Conservation (phyloP, 1,140 invertebrate species). For the Gonioctena quinquepunctata region DNA sequence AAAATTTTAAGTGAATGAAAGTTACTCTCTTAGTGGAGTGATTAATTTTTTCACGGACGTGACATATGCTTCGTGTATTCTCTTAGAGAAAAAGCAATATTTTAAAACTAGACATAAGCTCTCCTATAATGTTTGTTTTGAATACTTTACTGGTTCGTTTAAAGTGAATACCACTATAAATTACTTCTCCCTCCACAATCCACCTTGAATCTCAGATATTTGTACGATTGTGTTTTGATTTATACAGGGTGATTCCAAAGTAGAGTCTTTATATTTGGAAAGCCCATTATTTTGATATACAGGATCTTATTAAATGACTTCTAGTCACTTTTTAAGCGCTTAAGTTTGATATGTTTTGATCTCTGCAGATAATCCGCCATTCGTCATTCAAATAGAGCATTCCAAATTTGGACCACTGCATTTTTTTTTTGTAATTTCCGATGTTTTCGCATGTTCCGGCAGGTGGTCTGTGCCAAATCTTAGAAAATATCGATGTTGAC, state of each 20-base stretch:
- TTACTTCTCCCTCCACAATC: not conserved
- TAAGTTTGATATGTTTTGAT: constrained; percentile 18
- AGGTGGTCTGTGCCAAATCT: constrained; percentile 20
- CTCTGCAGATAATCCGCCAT: not conserved
- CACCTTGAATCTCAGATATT: not conserved
- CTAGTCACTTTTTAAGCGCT: constrained; percentile 18
- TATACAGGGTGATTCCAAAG: not conserved
- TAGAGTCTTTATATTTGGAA: not conserved
- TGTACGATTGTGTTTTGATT: not conserved
- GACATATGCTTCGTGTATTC: constrained; percentile 20
- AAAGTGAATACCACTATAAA: not conserved
- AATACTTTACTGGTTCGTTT: not conserved
- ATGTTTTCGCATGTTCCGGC: not conserved
- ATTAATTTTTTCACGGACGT: no score
- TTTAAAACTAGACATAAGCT: not conserved
- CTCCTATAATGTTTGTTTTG: not conserved
- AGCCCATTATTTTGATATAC: not conserved
- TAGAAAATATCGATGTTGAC: not conserved
- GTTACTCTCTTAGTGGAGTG: no score
- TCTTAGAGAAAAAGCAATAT: constrained; percentile 21
- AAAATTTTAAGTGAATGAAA: no score
- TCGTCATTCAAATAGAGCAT: not conserved
- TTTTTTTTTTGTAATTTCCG: not conserved
- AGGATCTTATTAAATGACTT: not conserved
- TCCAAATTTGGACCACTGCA: constrained; percentile 7